Percentiles rank a stretch among this genome's conserved stretches.
phyloP scores from a whole-genome alignment of 1,140 invertebrate genomes.

The Rhyzopertha dominica region DNA sequence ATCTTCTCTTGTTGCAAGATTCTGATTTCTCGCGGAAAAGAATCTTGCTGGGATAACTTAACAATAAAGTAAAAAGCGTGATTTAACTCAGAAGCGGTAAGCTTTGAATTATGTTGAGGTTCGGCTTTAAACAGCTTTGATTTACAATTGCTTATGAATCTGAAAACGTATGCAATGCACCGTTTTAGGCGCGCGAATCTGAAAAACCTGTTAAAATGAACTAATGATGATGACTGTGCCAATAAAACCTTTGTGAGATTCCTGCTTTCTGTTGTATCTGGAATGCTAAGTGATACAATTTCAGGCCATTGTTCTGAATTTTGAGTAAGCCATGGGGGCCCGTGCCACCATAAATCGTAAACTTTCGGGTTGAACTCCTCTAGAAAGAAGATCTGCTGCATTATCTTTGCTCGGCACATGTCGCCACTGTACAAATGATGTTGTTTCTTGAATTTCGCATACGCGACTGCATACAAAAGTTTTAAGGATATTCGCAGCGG shows the following conservation, averaged over 20 bases:
- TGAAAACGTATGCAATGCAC: constrained; percentile 13
- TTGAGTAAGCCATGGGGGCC: constrained; percentile 9
- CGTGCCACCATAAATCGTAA: constrained; percentile 23
- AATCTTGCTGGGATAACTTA: constrained; percentile 9
- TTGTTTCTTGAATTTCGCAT: constrained; percentile 24
- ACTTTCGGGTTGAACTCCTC: constrained; percentile 19
- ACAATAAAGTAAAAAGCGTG: neutral
- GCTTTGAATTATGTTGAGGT: neutral
- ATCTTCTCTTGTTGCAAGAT: constrained; percentile 4
- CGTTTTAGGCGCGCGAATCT: constrained; percentile 8
- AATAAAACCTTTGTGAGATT: constrained; percentile 1
- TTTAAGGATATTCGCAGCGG: constrained; percentile 28
- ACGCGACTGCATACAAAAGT: constrained; percentile 33
- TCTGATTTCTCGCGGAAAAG: constrained; percentile 15
- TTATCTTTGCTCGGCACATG: constrained; percentile 32
- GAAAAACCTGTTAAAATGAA: constrained; percentile 4
- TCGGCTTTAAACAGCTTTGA: neutral
- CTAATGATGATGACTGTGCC: constrained; percentile 8
- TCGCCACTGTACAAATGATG: constrained; percentile 20
- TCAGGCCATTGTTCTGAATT: constrained; percentile 11
- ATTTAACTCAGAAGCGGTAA: constrained; percentile 14
- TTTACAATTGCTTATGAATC: constrained; percentile 17
- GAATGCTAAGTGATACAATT: constrained; percentile 8
- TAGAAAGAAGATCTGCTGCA: constrained; percentile 33
- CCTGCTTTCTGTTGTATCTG: constrained; percentile 15